Percentiles rank a stretch among this genome's conserved stretches.
Conservation (phyloP, 2,113 vertebrate genomes). For the Lepisosteus osseus region DNA sequence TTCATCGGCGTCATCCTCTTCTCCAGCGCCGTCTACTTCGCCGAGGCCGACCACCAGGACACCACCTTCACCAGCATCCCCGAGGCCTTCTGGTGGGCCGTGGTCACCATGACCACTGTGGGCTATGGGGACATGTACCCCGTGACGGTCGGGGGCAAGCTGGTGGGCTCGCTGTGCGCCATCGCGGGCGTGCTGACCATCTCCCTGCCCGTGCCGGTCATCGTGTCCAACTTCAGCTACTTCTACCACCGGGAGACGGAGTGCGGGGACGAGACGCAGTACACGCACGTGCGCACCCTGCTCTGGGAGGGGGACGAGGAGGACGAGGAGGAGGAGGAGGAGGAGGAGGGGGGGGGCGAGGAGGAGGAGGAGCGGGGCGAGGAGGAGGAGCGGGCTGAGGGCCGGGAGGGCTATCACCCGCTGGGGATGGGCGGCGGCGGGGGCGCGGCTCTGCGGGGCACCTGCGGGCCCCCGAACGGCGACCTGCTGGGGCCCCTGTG, state of each 20-base stretch:
- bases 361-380: slow-evolving; percentile 19
- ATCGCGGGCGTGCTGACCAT: slow-evolving; percentile 80
- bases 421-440: slow-evolving; percentile 35
- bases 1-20: slow-evolving; percentile 91
- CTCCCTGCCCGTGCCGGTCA: slow-evolving; percentile 80
- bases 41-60: slow-evolving; percentile 73
- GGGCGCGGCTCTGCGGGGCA: slow-evolving; percentile 5
- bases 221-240: too few species aligned
- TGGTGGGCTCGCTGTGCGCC: slow-evolving; percentile 68
- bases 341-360: background rate
- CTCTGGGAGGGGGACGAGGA: slow-evolving; percentile 66
- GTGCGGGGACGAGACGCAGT: slow-evolving; percentile 68
- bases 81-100: slow-evolving; percentile 89
- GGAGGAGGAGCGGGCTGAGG: slow-evolving; percentile 36
- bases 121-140: slow-evolving; percentile 92
- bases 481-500: slow-evolving; percentile 48
- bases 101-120: slow-evolving; percentile 90
- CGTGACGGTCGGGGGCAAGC: slow-evolving; percentile 80
- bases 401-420: slow-evolving; percentile 24
- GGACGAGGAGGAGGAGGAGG: slow-evolving; percentile 27
- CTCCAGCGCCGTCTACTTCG: slow-evolving; percentile 87
- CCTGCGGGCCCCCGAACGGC: slow-evolving; percentile 53
- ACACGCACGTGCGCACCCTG: slow-evolving; percentile 65
- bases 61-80: slow-evolving; percentile 89
- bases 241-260: slow-evolving; percentile 63